Evolutionary conservation across 2,888 invertebrate genomes (phyloP).

Genomic region (Colletes collaris): DNA sequence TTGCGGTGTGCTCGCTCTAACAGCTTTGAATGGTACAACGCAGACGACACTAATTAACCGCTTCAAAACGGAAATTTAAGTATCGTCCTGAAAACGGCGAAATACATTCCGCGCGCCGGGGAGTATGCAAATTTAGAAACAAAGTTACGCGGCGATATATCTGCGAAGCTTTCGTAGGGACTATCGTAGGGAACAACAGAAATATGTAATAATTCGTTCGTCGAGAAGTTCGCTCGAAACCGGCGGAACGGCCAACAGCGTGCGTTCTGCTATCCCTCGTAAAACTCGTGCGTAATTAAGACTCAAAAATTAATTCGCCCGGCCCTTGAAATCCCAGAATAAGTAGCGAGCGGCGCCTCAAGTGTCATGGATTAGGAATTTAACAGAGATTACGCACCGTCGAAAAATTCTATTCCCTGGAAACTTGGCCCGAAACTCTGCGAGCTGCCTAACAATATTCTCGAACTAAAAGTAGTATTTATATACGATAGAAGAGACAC

Average conservation of each 20-base stretch:
- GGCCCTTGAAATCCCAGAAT: background rate
- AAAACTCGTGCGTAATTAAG: constrained; percentile 6
- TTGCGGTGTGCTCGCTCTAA: background rate
- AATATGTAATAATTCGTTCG: constrained; percentile 34
- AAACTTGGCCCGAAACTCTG: background rate
- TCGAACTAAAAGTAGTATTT: background rate
- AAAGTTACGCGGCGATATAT: constrained; percentile 47
- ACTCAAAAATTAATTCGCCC: background rate
- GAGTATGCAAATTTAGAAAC: constrained; percentile 31
- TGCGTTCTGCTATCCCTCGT: constrained; percentile 31
- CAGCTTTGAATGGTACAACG: background rate
- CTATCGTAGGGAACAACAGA: constrained; percentile 42
- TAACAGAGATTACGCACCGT: background rate
- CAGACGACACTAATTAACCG: background rate
- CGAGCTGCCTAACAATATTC: constrained; percentile 6
- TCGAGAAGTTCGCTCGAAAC: constrained; percentile 16
- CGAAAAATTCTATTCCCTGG: constrained; percentile 9
- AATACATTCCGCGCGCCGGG: constrained; percentile 16
- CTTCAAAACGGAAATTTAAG: constrained; percentile 8
- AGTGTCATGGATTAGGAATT: constrained; percentile 3
- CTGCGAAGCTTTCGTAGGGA: constrained; percentile 26
- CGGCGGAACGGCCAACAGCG: too few relatives aligned
- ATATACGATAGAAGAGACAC: too few relatives aligned
- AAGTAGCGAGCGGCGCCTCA: background rate
- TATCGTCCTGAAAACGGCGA: constrained; percentile 19